Evolutionary conservation across 2,888 invertebrate genomes (phyloP).

Genomic region (Colletes collaris): DNA sequence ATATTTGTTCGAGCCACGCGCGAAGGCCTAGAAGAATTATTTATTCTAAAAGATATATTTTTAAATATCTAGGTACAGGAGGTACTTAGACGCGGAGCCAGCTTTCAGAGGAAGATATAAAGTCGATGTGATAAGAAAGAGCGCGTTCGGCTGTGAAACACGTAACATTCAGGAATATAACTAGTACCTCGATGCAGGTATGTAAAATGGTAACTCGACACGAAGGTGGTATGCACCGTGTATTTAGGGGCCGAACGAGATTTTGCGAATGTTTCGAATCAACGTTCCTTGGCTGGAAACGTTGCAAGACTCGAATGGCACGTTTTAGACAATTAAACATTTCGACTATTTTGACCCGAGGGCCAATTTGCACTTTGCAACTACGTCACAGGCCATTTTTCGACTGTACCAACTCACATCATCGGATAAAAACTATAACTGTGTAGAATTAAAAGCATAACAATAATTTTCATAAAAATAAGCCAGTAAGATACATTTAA

Average conservation of each 20-base stretch:
- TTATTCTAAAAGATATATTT: conserved; percentile 55
- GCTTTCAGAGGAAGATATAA: neutral
- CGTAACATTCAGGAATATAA: conserved; percentile 9
- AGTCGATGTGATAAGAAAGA: neutral
- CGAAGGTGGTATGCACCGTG: neutral
- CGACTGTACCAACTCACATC: too few relatives aligned
- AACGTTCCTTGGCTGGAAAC: conserved; percentile 18
- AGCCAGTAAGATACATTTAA: too few relatives aligned
- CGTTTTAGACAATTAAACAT: too few relatives aligned
- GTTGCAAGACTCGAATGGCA: neutral
- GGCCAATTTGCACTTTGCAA: too few relatives aligned
- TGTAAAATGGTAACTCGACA: conserved; percentile 25
- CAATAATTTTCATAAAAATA: too few relatives aligned
- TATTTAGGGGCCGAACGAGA: neutral
- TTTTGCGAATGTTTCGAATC: conserved; percentile 11
- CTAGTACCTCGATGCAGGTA: neutral
- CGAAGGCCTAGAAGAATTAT: conserved; percentile 42
- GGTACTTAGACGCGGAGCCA: conserved; percentile 16
- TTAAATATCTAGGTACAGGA: conserved; percentile 41
- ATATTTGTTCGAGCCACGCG: conserved; percentile 37
- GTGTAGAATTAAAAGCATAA: too few relatives aligned
- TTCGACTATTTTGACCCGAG: too few relatives aligned
- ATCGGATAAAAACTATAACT: too few relatives aligned
- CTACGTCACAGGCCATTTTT: too few relatives aligned
- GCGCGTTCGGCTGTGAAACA: conserved; percentile 32